Evolutionary conservation across 1,140 invertebrate genomes (phyloP), one percentile per base, ranked within the genome.

Genomic region (Ladona fulva): DNA sequence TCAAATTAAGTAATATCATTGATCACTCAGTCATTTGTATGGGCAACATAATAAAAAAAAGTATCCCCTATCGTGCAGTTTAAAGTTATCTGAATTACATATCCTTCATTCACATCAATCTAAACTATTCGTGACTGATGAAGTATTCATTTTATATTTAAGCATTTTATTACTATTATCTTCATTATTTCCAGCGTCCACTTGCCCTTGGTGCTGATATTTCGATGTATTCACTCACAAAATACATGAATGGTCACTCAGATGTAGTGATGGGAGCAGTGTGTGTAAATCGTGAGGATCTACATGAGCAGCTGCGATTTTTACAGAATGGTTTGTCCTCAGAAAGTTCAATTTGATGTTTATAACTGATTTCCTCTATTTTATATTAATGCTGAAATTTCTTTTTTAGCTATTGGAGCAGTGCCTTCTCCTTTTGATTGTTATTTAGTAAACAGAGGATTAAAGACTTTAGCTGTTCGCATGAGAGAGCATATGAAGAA

Each of bases 161-260:
- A 37, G 8, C 1, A 37, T 37, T 37, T 37, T 37, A 5, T 5
- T 37, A 37, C 8, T 8, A 37, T 37, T 37, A 37, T 37, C 8
- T 37, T 37, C 29, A 37, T 37, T 37, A 37, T 37, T 37, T 37
- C 8, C 80, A 94, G 92, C 89, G 91, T 79, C 98, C 98, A 5
- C 85, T 99, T 29, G 89, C 91, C 24, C 87, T 98, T 29, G 98
- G 98, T 12, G 97, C 95, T 1, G 97, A 99, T 86, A 88, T 99
- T 75, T 92, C 93, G 0, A 86, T 96, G 80, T 97, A 99, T 86
- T 99, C 97, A 0, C 81, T 98, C 29, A 98, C 97, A 0, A 99
- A 99, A 85, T 99, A 99, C 83, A 97, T 99, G 91, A 99, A 99
- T 86, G 98, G 97, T 0, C 97, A 99, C 85, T 93, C 95, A 0